Evolutionary conservation across 2,113 vertebrate genomes (phyloP).

Genomic region (Cynoglossus semilaevis): DNA sequence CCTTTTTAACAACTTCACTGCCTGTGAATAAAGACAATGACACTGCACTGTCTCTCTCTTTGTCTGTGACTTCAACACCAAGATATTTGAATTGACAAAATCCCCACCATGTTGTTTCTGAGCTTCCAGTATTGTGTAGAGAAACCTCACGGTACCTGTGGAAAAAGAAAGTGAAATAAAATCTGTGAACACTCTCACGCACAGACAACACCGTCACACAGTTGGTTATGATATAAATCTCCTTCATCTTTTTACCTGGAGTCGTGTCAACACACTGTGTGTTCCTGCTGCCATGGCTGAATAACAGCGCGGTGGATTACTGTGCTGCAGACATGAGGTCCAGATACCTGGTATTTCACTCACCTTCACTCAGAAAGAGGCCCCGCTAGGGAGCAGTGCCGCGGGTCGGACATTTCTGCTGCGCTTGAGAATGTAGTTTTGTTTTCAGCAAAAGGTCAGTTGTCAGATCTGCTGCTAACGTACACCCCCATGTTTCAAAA

Average conservation of each 20-base stretch:
- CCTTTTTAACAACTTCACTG: too few species aligned
- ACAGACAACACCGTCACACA: too few species aligned
- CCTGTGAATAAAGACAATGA: too few species aligned
- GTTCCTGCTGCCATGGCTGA: too few species aligned
- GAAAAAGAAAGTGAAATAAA: neutral
- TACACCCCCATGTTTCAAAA: constrained; percentile 36
- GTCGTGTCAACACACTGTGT: neutral
- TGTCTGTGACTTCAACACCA: too few species aligned
- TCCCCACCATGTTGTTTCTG: neutral
- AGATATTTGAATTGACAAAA: too few species aligned
- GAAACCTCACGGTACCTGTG: neutral
- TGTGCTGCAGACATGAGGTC: constrained; percentile 30
- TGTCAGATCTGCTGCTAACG: constrained; percentile 37
- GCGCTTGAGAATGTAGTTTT: constrained; percentile 53
- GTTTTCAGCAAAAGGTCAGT: constrained; percentile 62
- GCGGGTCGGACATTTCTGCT: constrained; percentile 30
- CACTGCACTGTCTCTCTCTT: too few species aligned
- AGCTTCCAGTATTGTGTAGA: neutral
- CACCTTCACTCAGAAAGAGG: constrained; percentile 48
- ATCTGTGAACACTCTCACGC: neutral
- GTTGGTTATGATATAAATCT: too few species aligned
- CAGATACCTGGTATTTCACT: constrained; percentile 31
- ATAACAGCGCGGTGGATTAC: too few species aligned
- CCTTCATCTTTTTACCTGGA: too few species aligned
- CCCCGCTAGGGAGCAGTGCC: constrained; percentile 26